Evolutionary conservation across 2,888 invertebrate species (phyloP).

Genomic region (Phyllotreta striolata): DNA sequence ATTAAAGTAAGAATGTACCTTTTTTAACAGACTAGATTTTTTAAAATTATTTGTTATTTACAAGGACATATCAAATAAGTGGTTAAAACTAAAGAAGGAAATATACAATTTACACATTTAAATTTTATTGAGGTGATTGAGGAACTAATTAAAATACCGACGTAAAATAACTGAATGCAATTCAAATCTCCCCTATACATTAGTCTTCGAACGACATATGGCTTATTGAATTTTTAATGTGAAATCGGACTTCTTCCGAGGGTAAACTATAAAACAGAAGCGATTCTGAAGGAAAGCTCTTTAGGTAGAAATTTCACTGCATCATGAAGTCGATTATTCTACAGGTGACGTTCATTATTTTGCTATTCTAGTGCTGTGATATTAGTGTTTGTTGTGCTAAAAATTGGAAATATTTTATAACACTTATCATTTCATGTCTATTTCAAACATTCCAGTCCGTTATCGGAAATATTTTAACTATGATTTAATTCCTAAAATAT

Average conservation of each 20-base stretch:
- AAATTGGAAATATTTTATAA: background rate
- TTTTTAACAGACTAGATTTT: too few species aligned
- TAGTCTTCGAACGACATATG: slow-evolving; percentile 37
- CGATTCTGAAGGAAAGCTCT: slow-evolving; percentile 17
- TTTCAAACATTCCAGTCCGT: too few species aligned
- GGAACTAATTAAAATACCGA: background rate
- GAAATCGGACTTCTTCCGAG: slow-evolving; percentile 40
- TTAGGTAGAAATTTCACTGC: slow-evolving; percentile 27
- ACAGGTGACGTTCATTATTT: slow-evolving; percentile 25
- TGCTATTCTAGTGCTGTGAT: slow-evolving; percentile 2
- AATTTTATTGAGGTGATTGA: background rate
- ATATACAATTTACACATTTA: background rate
- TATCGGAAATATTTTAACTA: too few species aligned
- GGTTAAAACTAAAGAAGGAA: too few species aligned
- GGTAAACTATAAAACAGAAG: slow-evolving; percentile 41
- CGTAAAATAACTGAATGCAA: background rate
- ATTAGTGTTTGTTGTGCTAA: background rate
- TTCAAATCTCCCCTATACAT: slow-evolving; percentile 18
- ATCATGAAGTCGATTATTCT: slow-evolving; percentile 31
- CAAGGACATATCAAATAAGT: too few species aligned
- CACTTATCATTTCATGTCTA: background rate
- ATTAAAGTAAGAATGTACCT: too few species aligned
- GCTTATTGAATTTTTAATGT: slow-evolving; percentile 42
- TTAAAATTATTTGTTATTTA: too few species aligned
- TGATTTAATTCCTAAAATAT: too few species aligned